Evolutionary conservation across 2,888 invertebrate species (phyloP).

Genomic region (Stomorhina lunata): DNA sequence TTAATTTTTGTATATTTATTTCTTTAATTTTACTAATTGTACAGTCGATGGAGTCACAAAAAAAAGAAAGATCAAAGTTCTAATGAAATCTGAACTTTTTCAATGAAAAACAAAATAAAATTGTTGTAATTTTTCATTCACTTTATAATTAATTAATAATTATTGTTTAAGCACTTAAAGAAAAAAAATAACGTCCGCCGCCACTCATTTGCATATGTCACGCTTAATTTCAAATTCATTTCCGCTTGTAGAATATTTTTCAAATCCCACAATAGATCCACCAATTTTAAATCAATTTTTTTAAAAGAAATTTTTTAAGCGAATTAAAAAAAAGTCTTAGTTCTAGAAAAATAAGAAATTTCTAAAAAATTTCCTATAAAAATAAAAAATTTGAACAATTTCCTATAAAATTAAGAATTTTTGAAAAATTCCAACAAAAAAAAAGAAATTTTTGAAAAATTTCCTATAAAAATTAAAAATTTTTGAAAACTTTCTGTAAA

Average conservation of each 20-base stretch:
- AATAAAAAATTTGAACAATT: too few species aligned
- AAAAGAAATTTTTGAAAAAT: too few species aligned
- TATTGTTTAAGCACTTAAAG: conserved; percentile 15
- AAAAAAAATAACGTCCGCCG: not conserved
- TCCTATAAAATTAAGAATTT: too few species aligned
- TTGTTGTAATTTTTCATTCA: conserved; percentile 12
- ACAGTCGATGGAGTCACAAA: conserved; percentile 44
- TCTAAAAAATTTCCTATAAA: too few species aligned
- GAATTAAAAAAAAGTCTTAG: too few species aligned
- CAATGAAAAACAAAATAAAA: conserved; percentile 1
- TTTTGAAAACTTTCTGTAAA: too few species aligned
- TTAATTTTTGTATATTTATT: not conserved
- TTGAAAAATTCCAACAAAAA: too few species aligned
- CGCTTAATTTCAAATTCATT: conserved; percentile 8
- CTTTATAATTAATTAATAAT: not conserved
- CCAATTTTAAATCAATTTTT: too few species aligned
- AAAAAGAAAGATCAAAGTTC: conserved; percentile 51
- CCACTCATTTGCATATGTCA: not conserved
- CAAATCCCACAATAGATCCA: too few species aligned
- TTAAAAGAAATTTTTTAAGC: too few species aligned
- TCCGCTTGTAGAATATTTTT: not conserved
- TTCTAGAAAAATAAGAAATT: too few species aligned
- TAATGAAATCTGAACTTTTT: conserved; percentile 32
- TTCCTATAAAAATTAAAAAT: too few species aligned
- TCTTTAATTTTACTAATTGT: conserved; percentile 11